Evolutionary conservation across 2,888 invertebrate species (phyloP), one percentile per base, ranked within the genome.

Genomic region (Pheosia gnoma): DNA sequence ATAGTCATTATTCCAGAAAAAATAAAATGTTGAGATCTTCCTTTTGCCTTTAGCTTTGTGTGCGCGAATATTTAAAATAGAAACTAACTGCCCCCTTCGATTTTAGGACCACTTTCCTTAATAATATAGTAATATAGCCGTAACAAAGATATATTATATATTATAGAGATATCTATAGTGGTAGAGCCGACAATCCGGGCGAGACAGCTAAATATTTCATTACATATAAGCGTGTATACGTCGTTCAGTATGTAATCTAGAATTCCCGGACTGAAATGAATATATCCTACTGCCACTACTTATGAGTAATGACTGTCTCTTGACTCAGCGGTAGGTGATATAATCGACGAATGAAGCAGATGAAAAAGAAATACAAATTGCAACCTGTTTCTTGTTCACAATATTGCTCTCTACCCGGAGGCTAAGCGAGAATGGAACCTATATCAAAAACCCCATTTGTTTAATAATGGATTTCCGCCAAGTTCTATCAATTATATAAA

Each of bases 291-390:
- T 65, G 62, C 51, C 25, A 51, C 25, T 9, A 13, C 51, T 51
- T 59, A 62, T 73, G 62, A 71, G 67, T 69, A 75, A 75, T 75
- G 66, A 68, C 60, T 39, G 59, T 36, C 13, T 52, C 47, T 65
- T 69, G 74, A 73, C 62, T 69, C 71, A 73, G 71, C 69, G 60
- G 52, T 65, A 61, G 67, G 59, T 60, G 60, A 58, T 58, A 61
- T 65, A 65, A 62, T 64, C 65, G 65, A 71, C 62, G 62, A 68
- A 69, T 71, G 71, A 71, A 25, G 25, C 25, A 25, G 2, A 25
- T 25, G 25, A 25, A 25, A 25, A 25, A 25, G 25, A 25, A 62
- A 67, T 66, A 64, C 60, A 75, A 70, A 73, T 74, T 67, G 70
- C 61, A 62, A 63, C 59, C 55, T 36, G 52, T 60, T 65, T 65